These are phyloP conservation scores for Sericinus montela DNA, from an alignment of 2,888 invertebrate species.

Conservation along the genomic window DNA sequence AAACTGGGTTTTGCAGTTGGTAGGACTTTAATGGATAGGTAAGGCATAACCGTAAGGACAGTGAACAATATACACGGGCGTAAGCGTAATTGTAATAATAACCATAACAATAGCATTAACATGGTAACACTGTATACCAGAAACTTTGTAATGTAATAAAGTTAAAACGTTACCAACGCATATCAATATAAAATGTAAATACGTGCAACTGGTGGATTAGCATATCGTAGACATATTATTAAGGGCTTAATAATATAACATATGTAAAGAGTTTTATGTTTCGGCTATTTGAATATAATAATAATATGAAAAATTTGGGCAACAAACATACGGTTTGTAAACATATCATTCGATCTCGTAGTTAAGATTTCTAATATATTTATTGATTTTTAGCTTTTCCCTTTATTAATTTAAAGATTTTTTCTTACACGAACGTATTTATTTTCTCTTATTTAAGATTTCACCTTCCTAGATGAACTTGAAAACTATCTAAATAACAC, in stretches of 20 bases:
- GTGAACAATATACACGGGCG: not conserved
- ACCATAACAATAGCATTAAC: not conserved
- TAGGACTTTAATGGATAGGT: slow-evolving; percentile 7
- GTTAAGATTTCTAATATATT: not conserved
- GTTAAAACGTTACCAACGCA: slow-evolving; percentile 52
- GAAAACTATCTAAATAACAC: too few relatives aligned
- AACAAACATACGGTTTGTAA: not conserved
- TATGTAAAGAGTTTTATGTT: not conserved
- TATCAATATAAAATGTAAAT: slow-evolving; percentile 48
- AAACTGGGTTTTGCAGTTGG: slow-evolving; percentile 6
- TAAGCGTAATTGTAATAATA: not conserved
- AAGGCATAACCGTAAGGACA: not conserved
- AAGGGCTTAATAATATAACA: not conserved
- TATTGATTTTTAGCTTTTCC: not conserved
- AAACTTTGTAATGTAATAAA: not conserved
- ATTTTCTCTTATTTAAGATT: too few relatives aligned
- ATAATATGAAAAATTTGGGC: not conserved
- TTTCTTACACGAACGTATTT: too few relatives aligned
- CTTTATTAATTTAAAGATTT: too few relatives aligned
- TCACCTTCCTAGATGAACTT: too few relatives aligned
- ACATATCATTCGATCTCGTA: not conserved
- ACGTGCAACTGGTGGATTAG: slow-evolving; percentile 22
- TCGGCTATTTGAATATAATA: not conserved
- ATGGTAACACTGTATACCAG: not conserved
- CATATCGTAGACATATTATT: slow-evolving; percentile 10